Evolutionary conservation across 2,797 vertebrate species (phyloP).

Genomic region (Tarsius wallacei): DNA sequence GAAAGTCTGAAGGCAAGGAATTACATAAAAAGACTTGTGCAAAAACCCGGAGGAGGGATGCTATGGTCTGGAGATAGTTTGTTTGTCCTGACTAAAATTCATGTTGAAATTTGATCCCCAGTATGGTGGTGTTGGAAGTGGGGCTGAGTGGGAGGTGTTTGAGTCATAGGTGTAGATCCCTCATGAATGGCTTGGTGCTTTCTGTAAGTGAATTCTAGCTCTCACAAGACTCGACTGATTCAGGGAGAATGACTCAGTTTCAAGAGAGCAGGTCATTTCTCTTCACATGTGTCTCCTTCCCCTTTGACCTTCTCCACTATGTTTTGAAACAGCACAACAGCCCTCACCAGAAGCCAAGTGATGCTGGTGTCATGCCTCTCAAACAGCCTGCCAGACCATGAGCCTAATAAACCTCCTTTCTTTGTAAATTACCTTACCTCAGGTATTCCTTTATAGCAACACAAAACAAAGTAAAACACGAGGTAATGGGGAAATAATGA

Average conservation of each 20-base stretch:
- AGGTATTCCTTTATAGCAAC: background rate
- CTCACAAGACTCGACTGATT: background rate
- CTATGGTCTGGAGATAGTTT: background rate
- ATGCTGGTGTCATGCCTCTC: background rate
- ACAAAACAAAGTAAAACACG: background rate
- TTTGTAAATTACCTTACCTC: background rate
- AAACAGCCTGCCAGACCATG: background rate
- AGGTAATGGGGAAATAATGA: background rate
- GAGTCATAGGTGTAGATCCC: too few relatives aligned
- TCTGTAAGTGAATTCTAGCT: background rate
- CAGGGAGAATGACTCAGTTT: background rate
- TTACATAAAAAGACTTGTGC: background rate
- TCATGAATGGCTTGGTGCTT: background rate
- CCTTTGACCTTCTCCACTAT: background rate
- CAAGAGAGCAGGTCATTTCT: background rate
- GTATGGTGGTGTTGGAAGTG: background rate
- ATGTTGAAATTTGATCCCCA: background rate
- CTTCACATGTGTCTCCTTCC: background rate
- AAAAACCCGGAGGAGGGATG: background rate
- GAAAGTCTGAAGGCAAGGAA: background rate
- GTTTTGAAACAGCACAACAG: background rate
- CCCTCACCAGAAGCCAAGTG: background rate
- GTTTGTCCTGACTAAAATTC: background rate
- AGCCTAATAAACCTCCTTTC: background rate
- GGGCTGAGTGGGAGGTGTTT: background rate